phyloP scores from a whole-genome alignment of 2,113 vertebrate species.

The Peromyscus maniculatus region DNA sequence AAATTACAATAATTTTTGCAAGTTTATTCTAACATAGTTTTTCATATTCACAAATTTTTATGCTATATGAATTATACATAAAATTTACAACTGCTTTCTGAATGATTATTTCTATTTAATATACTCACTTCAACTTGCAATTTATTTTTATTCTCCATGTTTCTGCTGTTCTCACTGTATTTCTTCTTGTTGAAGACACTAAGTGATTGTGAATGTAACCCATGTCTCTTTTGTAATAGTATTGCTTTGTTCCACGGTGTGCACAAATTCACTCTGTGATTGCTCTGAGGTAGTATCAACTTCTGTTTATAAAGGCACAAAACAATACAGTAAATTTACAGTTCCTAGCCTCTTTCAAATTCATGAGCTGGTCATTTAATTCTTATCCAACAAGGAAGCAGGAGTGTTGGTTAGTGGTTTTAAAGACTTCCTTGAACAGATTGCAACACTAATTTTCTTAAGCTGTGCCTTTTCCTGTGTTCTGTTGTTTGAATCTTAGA shows the following conservation, averaged over 20 bases:
- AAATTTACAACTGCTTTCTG: background rate
- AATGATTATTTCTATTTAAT: background rate
- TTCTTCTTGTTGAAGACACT: background rate
- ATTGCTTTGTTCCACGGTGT: background rate
- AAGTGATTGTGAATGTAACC: background rate
- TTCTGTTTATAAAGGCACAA: background rate
- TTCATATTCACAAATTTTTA: background rate
- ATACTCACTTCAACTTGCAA: background rate
- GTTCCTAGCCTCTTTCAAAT: background rate
- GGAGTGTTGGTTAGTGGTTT: background rate
- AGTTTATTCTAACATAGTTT: background rate
- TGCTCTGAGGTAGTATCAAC: background rate
- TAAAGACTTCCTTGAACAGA: background rate
- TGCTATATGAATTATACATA: slow-evolving; percentile 12
- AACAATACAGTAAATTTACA: background rate
- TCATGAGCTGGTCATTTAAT: slow-evolving; percentile 23
- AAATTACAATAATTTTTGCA: background rate
- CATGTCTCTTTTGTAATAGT: background rate
- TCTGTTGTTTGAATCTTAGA: background rate
- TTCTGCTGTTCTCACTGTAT: background rate
- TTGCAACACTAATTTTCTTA: background rate
- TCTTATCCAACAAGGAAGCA: background rate
- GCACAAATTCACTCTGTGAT: background rate
- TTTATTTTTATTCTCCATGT: background rate
- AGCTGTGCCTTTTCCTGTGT: background rate